phyloP scores from a whole-genome alignment of 2,797 vertebrate genomes.

The Chelon labrosus region DNA sequence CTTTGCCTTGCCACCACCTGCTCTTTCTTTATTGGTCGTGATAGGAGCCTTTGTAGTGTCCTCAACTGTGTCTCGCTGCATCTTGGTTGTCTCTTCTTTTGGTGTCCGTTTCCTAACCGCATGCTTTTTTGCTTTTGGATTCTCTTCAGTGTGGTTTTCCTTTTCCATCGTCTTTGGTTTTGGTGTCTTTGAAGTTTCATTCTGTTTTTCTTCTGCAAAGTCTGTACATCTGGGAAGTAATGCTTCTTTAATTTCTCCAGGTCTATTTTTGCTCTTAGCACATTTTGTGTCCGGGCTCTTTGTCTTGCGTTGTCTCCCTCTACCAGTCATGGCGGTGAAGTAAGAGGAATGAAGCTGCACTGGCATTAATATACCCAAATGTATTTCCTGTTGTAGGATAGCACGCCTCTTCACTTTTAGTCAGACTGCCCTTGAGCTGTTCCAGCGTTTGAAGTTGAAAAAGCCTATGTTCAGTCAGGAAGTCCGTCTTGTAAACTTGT shows the following conservation, averaged over 20 bases:
- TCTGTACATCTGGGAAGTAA: not conserved
- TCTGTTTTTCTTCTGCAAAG: not conserved
- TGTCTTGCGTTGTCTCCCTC: conserved; percentile 39
- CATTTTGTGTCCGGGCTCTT: not conserved
- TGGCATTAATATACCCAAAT: not conserved
- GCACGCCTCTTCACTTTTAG: conserved; percentile 17
- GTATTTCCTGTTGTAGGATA: conserved; percentile 7
- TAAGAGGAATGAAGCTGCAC: not conserved
- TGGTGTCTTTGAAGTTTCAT: not conserved
- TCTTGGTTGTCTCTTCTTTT: not conserved
- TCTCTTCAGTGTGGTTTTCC: not conserved
- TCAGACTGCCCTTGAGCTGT: not conserved
- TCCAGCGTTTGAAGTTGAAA: too few relatives aligned
- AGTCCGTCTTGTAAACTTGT: too few relatives aligned
- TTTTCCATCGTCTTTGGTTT: conserved; percentile 22
- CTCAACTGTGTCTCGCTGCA: not conserved
- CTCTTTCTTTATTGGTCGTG: not conserved
- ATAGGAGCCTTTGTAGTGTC: not conserved
- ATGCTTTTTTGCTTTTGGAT: not conserved
- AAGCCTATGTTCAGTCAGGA: too few relatives aligned
- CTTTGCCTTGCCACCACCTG: not conserved
- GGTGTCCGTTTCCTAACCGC: not conserved
- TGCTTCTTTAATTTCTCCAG: not conserved
- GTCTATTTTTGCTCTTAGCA: not conserved
- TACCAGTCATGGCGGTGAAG: conserved; percentile 41